Conservation (phyloP, 2,888 invertebrate genomes). For the Heliconius sara region DNA sequence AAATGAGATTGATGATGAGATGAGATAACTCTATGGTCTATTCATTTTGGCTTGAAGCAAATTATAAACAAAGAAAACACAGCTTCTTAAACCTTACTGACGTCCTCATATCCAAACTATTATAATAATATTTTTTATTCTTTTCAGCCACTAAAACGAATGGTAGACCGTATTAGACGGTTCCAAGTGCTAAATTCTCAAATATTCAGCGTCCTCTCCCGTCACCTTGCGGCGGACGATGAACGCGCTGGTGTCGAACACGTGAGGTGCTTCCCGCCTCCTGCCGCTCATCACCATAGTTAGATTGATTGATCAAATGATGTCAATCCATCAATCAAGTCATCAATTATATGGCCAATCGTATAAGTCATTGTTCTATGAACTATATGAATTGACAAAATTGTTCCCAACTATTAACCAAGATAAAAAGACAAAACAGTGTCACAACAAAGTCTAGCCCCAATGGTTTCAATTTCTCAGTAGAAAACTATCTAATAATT, state of each 20-base stretch:
- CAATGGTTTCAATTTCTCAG: too few species aligned
- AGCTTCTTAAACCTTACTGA: too few species aligned
- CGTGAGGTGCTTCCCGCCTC: slow-evolving; percentile 98
- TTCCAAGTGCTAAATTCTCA: slow-evolving; percentile 99
- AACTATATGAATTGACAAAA: not conserved
- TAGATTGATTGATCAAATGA: not conserved
- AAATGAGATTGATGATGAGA: too few species aligned
- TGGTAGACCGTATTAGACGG: slow-evolving; percentile 98
- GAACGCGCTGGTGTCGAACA: slow-evolving; percentile 94
- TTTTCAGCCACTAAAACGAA: slow-evolving; percentile 93
- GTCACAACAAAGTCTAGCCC: too few species aligned
- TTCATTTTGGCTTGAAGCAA: too few species aligned
- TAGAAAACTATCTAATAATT: too few species aligned
- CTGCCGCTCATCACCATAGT: slow-evolving; percentile 68
- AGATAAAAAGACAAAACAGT: too few species aligned
- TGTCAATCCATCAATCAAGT: not conserved
- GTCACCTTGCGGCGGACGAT: slow-evolving; percentile 92
- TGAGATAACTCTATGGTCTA: too few species aligned
- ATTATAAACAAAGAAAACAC: not conserved
- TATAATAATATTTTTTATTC: not conserved
- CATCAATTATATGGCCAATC: not conserved
- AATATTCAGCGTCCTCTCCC: slow-evolving; percentile 97
- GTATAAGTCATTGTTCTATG: not conserved
- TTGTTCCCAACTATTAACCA: not conserved
- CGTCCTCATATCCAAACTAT: not conserved